Evolutionary conservation across 1,140 invertebrate species (phyloP), one percentile per base, ranked within the genome.

Genomic region (Papilio xuthus): DNA sequence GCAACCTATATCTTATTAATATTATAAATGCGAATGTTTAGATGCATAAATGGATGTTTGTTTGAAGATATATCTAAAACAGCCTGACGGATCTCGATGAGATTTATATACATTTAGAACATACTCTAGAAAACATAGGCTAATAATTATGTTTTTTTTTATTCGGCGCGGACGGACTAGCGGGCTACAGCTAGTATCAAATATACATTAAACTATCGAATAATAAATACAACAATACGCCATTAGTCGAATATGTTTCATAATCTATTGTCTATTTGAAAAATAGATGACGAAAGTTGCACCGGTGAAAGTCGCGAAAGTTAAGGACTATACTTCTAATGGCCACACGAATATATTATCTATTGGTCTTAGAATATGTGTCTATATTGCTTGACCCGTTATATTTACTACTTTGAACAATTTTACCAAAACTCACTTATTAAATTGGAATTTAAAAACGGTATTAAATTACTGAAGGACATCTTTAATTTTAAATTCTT

Each of bases 281-380:
- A 69, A 76, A 77, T 79, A 78, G 83, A 79, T 80, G 83, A 63
- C 28, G 79, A 42, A 60, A 53, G 56, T 82, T 71, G 28, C 56
- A 10, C 13, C 23, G 74, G 74, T 88, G 89, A 90, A 90, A 90
- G 89, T 83, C 83, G 83, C 82, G 87, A 90, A 89, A 90, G 88
- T 83, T 79, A 74, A 81, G 82, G 86, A 85, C 82, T 79, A 78
- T 53, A 79, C 79, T 83, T 81, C 78, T 80, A 78, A 56, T 63
- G 77, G 81, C 78, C 84, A 81, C 18, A 23, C 74, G 53, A 76
- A 76, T 76, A 20, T 50, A 13, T 56, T 9, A 76, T 47, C 74
- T 76, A 76, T 47, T 12, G 12, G 13, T 28, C 42, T 63, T 60
- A 12, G 7, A 28, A 76, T 63, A 76, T 76, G 53, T 18, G 15